Evolutionary conservation across 1,140 invertebrate genomes (phyloP).

Genomic region (Polypedilum pembai): DNA sequence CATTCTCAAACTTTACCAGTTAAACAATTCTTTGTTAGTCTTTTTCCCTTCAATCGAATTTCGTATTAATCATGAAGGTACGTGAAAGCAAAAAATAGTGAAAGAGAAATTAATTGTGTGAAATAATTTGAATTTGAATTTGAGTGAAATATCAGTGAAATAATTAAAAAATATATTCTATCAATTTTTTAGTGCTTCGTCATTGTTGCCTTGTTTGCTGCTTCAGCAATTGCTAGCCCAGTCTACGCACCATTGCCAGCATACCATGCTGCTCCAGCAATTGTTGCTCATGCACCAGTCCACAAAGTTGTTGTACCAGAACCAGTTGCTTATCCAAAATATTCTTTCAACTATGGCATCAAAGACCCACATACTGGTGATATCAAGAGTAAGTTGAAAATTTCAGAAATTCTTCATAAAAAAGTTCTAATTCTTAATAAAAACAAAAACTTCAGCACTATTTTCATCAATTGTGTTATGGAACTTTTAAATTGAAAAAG

Average conservation of each 20-base stretch:
- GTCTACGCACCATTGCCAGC: slow-evolving; percentile 37
- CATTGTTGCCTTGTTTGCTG: slow-evolving; percentile 41
- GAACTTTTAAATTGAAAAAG: too few species aligned
- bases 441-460: too few species aligned
- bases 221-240: slow-evolving; percentile 39
- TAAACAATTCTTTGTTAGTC: neutral
- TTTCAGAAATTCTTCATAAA: too few species aligned
- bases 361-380: slow-evolving; percentile 53
- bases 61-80: slow-evolving; percentile 20
- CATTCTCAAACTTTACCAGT: slow-evolving; percentile 6
- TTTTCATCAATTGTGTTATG: too few species aligned
- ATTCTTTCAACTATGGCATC: slow-evolving; percentile 50
- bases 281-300: slow-evolving; percentile 35
- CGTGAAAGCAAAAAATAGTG: neutral
- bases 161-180: neutral
- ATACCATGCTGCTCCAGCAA: slow-evolving; percentile 39
- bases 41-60: neutral
- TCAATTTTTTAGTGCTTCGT: slow-evolving; percentile 38
- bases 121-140: neutral
- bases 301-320: slow-evolving; percentile 41
- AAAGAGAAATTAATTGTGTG: neutral
- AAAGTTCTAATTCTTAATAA: too few species aligned
- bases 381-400: slow-evolving; percentile 46
- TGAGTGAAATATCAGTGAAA: neutral
- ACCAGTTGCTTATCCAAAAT: slow-evolving; percentile 46